These are phyloP conservation scores for Poecilia latipinna DNA, from an alignment of 2,113 vertebrate species.

Conservation along the genomic window DNA sequence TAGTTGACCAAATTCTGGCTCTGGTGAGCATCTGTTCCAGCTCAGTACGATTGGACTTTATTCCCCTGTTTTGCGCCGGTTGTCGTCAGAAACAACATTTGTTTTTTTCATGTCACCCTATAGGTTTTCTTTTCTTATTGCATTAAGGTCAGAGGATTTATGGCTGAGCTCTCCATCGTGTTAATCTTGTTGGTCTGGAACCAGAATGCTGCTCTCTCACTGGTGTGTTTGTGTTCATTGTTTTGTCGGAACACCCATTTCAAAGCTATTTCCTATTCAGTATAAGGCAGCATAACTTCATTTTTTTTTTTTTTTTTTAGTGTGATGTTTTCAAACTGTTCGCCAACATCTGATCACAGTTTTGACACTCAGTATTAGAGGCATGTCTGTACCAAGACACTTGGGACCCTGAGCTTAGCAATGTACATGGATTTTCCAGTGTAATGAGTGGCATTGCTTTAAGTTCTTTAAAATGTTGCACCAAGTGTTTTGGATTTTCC, in stretches of 20 bases:
- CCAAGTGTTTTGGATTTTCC: not conserved
- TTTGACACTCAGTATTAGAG: too few species aligned
- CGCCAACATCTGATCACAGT: too few species aligned
- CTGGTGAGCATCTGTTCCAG: too few species aligned
- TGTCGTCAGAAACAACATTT: not conserved
- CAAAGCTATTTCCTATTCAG: not conserved
- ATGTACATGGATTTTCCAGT: too few species aligned
- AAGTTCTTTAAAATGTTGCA: not conserved
- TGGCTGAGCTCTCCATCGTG: not conserved
- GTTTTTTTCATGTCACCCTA: not conserved
- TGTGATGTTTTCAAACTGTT: too few species aligned
- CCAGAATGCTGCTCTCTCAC: not conserved
- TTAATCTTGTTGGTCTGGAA: conserved; percentile 1
- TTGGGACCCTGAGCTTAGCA: too few species aligned
- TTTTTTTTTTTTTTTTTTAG: too few species aligned
- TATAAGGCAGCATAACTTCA: not conserved
- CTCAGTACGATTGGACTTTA: not conserved
- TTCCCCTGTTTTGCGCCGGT: not conserved
- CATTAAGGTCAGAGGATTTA: not conserved
- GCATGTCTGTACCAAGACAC: too few species aligned
- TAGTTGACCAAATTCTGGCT: too few species aligned
- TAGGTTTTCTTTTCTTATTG: not conserved
- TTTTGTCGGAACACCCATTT: not conserved
- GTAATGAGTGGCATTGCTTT: not conserved
- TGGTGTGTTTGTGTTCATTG: not conserved